phyloP scores from a whole-genome alignment of 2,797 vertebrate species.

The Spinus pinus region DNA sequence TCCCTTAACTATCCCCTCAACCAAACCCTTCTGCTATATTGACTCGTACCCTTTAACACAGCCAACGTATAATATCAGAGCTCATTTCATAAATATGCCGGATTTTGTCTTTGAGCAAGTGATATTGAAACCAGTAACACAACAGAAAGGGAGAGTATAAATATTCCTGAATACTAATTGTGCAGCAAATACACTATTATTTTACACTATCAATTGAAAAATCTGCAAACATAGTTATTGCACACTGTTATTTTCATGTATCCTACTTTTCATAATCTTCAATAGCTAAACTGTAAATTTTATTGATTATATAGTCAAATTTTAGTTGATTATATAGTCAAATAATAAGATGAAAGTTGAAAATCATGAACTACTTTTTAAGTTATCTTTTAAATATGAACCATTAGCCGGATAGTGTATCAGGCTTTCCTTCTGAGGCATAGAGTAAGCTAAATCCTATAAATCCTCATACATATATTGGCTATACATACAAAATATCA shows the following conservation, averaged over 20 bases:
- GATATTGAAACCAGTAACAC: neutral
- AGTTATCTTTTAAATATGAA: neutral
- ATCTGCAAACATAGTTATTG: neutral
- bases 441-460: neutral
- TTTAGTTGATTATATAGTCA: neutral
- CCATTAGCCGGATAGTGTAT: neutral
- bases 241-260: neutral
- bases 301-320: neutral
- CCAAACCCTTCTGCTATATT: neutral
- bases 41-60: neutral
- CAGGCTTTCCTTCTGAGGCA: neutral
- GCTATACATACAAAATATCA: neutral
- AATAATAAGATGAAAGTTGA: neutral
- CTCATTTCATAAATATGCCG: neutral
- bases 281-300: neutral
- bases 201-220: neutral
- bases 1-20: neutral
- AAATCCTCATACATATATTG: neutral
- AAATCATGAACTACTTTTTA: neutral
- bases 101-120: neutral
- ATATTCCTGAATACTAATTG: neutral
- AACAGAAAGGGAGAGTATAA: neutral
- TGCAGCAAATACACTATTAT: neutral
- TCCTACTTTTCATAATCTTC: neutral
- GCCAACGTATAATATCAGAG: neutral